Conservation (phyloP, 2,113 vertebrate species). For the Atrichornis clamosus region DNA sequence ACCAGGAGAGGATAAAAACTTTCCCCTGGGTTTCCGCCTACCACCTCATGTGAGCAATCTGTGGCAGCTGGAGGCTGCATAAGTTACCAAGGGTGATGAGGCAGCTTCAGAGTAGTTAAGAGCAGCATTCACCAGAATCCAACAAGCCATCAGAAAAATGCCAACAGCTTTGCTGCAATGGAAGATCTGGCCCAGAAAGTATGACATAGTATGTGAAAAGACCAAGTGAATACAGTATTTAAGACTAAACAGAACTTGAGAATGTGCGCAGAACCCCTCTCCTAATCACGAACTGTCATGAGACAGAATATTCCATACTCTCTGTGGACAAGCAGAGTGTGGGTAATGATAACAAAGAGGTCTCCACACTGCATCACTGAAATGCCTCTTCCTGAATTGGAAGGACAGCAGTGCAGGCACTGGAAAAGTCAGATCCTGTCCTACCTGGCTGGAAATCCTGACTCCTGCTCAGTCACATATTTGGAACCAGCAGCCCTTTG, state of each 20-base stretch:
- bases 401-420: neutral
- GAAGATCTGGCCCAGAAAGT: neutral
- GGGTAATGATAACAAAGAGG: neutral
- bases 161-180: neutral
- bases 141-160: neutral
- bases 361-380: neutral
- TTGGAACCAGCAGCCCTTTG: neutral
- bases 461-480: neutral
- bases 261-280: too few relatives aligned
- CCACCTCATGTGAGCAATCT: neutral
- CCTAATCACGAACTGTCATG: too few relatives aligned
- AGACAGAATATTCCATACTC: neutral
- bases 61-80: neutral
- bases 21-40: neutral
- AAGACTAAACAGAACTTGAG: neutral
- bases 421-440: neutral
- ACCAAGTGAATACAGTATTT: neutral
- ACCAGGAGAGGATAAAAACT: neutral
- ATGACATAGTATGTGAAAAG: neutral
- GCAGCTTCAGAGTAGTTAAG: neutral
- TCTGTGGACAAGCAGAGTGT: neutral
- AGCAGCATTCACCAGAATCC: neutral
- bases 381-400: neutral
- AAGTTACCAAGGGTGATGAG: neutral
- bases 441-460: neutral